phyloP scores from a whole-genome alignment of 2,113 vertebrate species.

The Ageneiosus marmoratus region DNA sequence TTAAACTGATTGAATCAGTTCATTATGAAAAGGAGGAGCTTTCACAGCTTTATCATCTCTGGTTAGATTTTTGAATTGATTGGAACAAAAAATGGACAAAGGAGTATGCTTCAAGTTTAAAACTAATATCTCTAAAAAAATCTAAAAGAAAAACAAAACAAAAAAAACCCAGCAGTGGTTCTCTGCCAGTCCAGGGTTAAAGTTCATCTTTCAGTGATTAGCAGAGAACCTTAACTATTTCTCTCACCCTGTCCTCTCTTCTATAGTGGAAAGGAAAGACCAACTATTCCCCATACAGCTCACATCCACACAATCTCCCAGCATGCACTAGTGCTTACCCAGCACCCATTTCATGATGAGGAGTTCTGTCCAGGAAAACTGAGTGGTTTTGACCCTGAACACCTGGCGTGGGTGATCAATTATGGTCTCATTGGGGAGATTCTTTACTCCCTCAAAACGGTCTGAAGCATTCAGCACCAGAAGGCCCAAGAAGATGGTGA shows the following conservation, averaged over 20 bases:
- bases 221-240: not conserved
- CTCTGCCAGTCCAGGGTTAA: not conserved
- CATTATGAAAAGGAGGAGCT: not conserved
- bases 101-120: too few relatives aligned
- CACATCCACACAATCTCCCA: not conserved
- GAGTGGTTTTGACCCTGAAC: constrained; percentile 95
- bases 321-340: constrained; percentile 76
- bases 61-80: not conserved
- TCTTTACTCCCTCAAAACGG: constrained; percentile 93
- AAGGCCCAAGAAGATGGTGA: constrained; percentile 91
- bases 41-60: not conserved
- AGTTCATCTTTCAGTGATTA: not conserved
- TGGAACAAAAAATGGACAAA: not conserved
- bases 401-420: constrained; percentile 93
- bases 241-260: not conserved
- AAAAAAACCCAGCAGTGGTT: not conserved
- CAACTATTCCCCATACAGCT: not conserved
- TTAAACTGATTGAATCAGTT: not conserved
- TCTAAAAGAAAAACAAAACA: too few relatives aligned
- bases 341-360: constrained; percentile 98
- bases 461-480: constrained; percentile 92
- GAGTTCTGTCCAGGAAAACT: constrained; percentile 97
- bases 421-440: constrained; percentile 93
- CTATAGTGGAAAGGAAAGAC: not conserved
- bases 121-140: too few relatives aligned